Percentiles rank a stretch among this genome's conserved stretches.
Evolutionary conservation across 2,797 vertebrate genomes (phyloP).

Genomic region (Betta splendens): DNA sequence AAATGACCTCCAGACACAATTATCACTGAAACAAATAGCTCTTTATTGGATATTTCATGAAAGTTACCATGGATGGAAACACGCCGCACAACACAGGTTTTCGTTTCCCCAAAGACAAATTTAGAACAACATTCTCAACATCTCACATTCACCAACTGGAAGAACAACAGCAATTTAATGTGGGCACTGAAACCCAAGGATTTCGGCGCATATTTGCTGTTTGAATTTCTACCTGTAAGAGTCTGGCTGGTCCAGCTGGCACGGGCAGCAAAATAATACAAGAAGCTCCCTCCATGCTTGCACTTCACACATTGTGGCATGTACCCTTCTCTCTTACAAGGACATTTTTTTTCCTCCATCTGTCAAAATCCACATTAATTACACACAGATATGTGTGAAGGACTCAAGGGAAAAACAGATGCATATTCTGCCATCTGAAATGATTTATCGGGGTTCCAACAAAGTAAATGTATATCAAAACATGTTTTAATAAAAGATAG

Average conservation of each 20-base stretch:
- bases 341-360: constrained; percentile 83
- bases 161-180: constrained; percentile 57
- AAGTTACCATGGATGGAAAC: constrained; percentile 65
- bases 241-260: constrained; percentile 80
- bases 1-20: constrained; percentile 77
- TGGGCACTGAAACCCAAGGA: constrained; percentile 55
- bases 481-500: constrained; percentile 40
- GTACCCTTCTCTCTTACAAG: constrained; percentile 82
- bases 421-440: constrained; percentile 81
- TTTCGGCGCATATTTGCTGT: constrained; percentile 57
- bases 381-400: constrained; percentile 82
- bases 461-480: constrained; percentile 75
- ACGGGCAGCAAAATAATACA: constrained; percentile 70
- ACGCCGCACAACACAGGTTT: constrained; percentile 44
- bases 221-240: constrained; percentile 77
- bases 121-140: constrained; percentile 56
- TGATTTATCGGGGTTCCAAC: constrained; percentile 66
- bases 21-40: constrained; percentile 66
- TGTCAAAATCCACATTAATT: constrained; percentile 88
- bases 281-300: constrained; percentile 78
- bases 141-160: constrained; percentile 51
- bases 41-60: constrained; percentile 68
- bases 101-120: constrained; percentile 50
- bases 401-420: constrained; percentile 82
- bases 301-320: constrained; percentile 84